Base-by-base conservation (phyloP, 2,888 invertebrate species). In the Pinctada fucata region DNA sequence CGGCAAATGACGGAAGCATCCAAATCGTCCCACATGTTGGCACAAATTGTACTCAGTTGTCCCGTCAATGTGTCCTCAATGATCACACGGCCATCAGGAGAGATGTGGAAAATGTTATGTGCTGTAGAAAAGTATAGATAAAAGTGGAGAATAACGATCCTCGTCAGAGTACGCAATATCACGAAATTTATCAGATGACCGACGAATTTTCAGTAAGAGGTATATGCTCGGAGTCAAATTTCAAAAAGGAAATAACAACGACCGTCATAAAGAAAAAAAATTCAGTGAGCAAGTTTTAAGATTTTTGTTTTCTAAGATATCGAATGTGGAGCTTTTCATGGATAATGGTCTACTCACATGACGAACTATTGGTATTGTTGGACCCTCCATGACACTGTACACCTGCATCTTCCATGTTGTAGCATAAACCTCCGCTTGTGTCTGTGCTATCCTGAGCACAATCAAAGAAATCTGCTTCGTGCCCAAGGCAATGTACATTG, bases 1-100 rank as follows among this genome's bases (percentile, higher is more conserved):
- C 66, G 70, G 51, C 76, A 76, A 10, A 76, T n/a, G 10, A 76
- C 76, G 6, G 6, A n/a, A n/a, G 76, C 76, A 65, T 76, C 76
- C 1, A 8, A 45, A 50, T 71, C 58, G 51, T 76, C 66, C 70
- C 70, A 76, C 10, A 31, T 16, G n/a, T 51, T 45, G 31, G 31
- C 6, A 76, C 76, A 76, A 10, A 70, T 45, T 8, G 65, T 71
- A 31, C 71, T 69, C 13, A 45, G 51, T 31, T 8, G 45, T 45
- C 74, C 74, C 8, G 13, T 75, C 49, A 5, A 13, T 8, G 10
- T 6, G 31, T 75, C 16, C 8, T 51, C 16, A 3, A 75, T 51
- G 13, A 65, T 67, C 8, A 65, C 67, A 10, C 65, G 48, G 5
- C 45, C 47, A 73, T 64, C 65, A 13, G 63, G 5, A 48, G 10